A percentile compares a stretch with the other conserved stretches of the same genome.
These are phyloP conservation scores for Emmelina monodactyla DNA, from an alignment of 2,888 invertebrate species.

Conservation along the genomic window DNA sequence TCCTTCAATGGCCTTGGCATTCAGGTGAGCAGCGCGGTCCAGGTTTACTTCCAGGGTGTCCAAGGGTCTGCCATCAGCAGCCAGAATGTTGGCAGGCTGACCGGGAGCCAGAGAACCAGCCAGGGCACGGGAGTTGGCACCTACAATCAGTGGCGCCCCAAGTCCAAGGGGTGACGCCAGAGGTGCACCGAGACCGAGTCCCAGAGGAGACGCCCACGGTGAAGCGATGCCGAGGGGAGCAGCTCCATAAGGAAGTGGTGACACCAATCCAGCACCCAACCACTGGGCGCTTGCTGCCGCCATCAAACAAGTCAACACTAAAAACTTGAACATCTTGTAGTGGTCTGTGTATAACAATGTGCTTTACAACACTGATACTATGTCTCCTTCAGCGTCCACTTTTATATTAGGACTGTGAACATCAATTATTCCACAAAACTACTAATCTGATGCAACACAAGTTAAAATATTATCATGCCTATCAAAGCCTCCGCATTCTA, in stretches of 20 bases:
- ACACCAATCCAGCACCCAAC: slow-evolving; percentile 64
- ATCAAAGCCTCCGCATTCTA: too few relatives aligned
- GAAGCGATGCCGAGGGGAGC: too few relatives aligned
- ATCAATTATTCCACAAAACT: too few relatives aligned
- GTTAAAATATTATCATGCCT: too few relatives aligned
- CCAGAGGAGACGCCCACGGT: too few relatives aligned
- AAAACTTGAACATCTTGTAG: slow-evolving; percentile 61
- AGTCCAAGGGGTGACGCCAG: slow-evolving; percentile 31
- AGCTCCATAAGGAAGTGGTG: slow-evolving; percentile 71
- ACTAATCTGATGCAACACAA: too few relatives aligned
- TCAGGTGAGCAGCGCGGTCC: slow-evolving; percentile 48
- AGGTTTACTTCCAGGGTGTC: slow-evolving; percentile 53
- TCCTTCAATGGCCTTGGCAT: slow-evolving; percentile 36
- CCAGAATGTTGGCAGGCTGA: slow-evolving; percentile 49
- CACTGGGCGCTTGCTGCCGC: slow-evolving; percentile 62
- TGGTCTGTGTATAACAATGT: slow-evolving; percentile 51
- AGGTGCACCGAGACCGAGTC: slow-evolving; percentile 25
- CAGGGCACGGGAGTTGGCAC: too few relatives aligned
- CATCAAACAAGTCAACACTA: slow-evolving; percentile 70
- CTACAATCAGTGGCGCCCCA: slow-evolving; percentile 42
- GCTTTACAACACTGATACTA: slow-evolving; percentile 44
- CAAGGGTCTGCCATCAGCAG: slow-evolving; percentile 47
- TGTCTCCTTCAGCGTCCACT: too few relatives aligned
- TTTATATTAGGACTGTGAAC: too few relatives aligned
- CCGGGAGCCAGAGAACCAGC: slow-evolving; percentile 57